Percentiles rank a stretch among this genome's conserved stretches.
phyloP scores from a whole-genome alignment of 2,797 vertebrate genomes.

The Odontamblyopus lacepedii region DNA sequence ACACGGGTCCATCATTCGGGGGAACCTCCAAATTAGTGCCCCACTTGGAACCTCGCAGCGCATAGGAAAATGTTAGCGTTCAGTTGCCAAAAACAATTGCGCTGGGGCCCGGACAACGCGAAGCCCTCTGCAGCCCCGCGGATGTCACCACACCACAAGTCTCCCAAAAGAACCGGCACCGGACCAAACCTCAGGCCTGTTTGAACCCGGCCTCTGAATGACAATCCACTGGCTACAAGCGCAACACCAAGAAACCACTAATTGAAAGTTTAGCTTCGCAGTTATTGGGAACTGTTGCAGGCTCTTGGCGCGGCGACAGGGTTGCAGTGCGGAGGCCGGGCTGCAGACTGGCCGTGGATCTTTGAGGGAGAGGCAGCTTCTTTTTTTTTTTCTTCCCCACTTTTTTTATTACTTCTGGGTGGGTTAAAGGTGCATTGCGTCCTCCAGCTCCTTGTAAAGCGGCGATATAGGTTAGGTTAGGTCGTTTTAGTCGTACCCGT shows the following conservation, averaged over 20 bases:
- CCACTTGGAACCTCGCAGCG: conserved; percentile 68
- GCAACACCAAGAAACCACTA: conserved; percentile 81
- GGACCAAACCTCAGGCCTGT: conserved; percentile 79
- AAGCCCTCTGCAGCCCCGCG: conserved; percentile 78
- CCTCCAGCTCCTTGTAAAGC: no score
- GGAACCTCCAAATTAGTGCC: conserved; percentile 57
- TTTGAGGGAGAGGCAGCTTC: conserved; percentile 56
- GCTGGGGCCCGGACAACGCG: conserved; percentile 80
- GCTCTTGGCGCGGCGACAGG: conserved; percentile 64
- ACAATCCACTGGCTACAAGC: conserved; percentile 75
- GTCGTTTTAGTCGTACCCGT: no score
- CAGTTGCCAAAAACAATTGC: conserved; percentile 82
- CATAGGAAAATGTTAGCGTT: conserved; percentile 77
- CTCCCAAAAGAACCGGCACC: conserved; percentile 83
- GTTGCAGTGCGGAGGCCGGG: conserved; percentile 68
- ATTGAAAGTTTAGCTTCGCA: conserved; percentile 81
- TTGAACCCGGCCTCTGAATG: conserved; percentile 74
- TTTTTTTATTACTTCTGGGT: conserved; percentile 16
- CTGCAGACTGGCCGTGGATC: conserved; percentile 61
- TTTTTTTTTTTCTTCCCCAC: conserved; percentile 13
- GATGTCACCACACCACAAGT: conserved; percentile 83
- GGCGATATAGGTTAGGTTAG: no score
- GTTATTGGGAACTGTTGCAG: conserved; percentile 80
- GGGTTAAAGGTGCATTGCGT: no score
- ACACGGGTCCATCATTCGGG: conserved; percentile 51